phyloP scores from a whole-genome alignment of 1,140 invertebrate species.

The Andrena cerasifolii region DNA sequence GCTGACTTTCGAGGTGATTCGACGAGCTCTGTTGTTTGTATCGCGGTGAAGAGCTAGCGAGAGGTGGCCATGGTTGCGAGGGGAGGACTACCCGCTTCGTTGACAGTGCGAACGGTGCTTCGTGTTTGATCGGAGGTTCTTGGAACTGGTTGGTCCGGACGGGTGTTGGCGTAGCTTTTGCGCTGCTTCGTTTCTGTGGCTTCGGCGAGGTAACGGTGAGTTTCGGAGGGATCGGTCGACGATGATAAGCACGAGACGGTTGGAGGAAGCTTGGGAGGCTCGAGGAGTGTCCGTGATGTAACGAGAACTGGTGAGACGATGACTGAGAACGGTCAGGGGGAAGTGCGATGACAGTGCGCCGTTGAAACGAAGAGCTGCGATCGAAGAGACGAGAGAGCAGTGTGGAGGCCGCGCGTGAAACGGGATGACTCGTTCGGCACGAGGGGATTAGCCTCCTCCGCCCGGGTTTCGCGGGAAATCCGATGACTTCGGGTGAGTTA shows the following conservation, averaged over 20 bases:
- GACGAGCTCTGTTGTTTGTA: no score
- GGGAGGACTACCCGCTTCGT: no score
- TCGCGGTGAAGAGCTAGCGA: no score
- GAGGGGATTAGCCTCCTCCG: background rate
- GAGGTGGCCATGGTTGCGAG: no score
- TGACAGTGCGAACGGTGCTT: no score
- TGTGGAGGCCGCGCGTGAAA: background rate
- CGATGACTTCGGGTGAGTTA: background rate
- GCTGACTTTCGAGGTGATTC: no score
- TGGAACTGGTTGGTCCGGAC: background rate
- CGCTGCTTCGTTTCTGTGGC: background rate
- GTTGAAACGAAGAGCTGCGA: constrained; percentile 11
- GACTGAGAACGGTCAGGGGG: constrained; percentile 15
- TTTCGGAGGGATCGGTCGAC: no score
- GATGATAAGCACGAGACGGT: background rate
- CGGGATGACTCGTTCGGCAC: background rate
- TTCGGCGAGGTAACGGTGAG: no score
- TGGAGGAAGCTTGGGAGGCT: background rate
- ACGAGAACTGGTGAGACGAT: constrained; percentile 13
- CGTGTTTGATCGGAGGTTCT: no score
- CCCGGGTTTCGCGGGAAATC: background rate
- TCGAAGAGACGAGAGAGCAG: background rate
- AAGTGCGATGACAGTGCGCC: constrained; percentile 30
- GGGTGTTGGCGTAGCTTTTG: no score
- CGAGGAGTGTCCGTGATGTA: constrained; percentile 13